Percentiles rank a stretch among this genome's conserved stretches.
Evolutionary conservation across 1,140 invertebrate genomes (phyloP).

Genomic region (Hyles euphorbiae): DNA sequence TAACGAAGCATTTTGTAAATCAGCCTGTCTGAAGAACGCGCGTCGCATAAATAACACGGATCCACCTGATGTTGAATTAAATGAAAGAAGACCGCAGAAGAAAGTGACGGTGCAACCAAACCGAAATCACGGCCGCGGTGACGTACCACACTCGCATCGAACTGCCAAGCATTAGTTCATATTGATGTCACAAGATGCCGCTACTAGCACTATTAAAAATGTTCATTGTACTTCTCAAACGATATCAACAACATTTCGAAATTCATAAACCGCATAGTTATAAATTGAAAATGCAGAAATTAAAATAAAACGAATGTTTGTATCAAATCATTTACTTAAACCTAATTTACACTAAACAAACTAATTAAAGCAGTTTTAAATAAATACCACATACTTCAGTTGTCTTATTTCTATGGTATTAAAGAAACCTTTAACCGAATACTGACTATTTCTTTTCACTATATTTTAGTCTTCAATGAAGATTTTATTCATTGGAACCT

Average conservation of each 20-base stretch:
- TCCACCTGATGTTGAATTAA: slow-evolving; percentile 41
- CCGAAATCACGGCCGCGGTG: slow-evolving; percentile 14
- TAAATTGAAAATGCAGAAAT: too few relatives aligned
- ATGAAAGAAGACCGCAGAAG: slow-evolving; percentile 32
- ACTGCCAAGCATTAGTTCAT: neutral
- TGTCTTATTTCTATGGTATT: too few relatives aligned
- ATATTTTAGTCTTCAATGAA: slow-evolving; percentile 68
- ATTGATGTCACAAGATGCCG: slow-evolving; percentile 13
- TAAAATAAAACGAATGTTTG: slow-evolving; percentile 5
- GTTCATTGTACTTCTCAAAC: too few relatives aligned
- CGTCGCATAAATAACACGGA: slow-evolving; percentile 22
- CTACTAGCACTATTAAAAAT: neutral
- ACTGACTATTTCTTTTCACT: slow-evolving; percentile 8
- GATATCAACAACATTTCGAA: too few relatives aligned
- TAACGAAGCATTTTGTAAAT: slow-evolving; percentile 55
- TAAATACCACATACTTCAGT: slow-evolving; percentile 30
- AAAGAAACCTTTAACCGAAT: too few relatives aligned
- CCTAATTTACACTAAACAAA: slow-evolving; percentile 15
- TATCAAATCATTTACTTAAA: slow-evolving; percentile 15
- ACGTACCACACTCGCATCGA: slow-evolving; percentile 1
- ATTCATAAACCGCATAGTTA: too few relatives aligned
- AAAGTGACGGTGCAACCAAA: slow-evolving; percentile 7
- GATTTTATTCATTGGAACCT: slow-evolving; percentile 79
- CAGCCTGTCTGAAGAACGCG: slow-evolving; percentile 40
- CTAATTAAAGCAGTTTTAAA: slow-evolving; percentile 45